Conservation (phyloP, 35 echinoderm and acorn worm species). For the Holothuria glaberrima region DNA sequence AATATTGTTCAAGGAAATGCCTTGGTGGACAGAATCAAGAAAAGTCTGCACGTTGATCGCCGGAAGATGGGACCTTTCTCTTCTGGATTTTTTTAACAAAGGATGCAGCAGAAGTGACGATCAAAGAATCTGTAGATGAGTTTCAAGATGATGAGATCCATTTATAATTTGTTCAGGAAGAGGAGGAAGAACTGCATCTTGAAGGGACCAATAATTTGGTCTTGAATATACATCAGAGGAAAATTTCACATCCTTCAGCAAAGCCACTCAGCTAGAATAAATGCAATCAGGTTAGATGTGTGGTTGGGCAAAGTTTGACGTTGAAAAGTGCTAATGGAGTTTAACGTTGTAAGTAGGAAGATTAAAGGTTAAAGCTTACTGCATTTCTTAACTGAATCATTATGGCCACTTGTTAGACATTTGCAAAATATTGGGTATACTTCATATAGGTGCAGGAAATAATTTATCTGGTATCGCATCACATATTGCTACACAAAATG, state of each 20-base stretch:
- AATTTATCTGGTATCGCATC: no score
- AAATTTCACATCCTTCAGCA: conserved; percentile 39
- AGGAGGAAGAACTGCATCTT: not conserved
- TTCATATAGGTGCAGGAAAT: no score
- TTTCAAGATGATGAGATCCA: not conserved
- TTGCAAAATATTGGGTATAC: no score
- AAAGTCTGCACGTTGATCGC: conserved; percentile 15
- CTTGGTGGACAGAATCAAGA: conserved; percentile 45
- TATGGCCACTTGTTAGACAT: no score
- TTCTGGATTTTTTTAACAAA: not conserved
- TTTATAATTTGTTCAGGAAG: not conserved
- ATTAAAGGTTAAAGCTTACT: no score
- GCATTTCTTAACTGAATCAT: no score
- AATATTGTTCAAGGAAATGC: conserved; percentile 42
- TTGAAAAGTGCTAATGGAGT: no score
- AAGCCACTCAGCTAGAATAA: conserved; percentile 4
- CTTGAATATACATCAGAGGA: conserved; percentile 19
- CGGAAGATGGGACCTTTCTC: not conserved
- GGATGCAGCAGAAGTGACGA: not conserved
- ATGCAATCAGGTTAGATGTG: conserved; percentile 1
- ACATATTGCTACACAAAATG: no score
- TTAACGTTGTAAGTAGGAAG: no score
- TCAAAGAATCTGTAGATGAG: not conserved
- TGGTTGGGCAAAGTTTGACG: no score
- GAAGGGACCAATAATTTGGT: not conserved